Percentiles rank a stretch among this genome's conserved stretches.
phyloP scores from a whole-genome alignment of 2,888 invertebrate species.

The Amphipyra tragopoginis region DNA sequence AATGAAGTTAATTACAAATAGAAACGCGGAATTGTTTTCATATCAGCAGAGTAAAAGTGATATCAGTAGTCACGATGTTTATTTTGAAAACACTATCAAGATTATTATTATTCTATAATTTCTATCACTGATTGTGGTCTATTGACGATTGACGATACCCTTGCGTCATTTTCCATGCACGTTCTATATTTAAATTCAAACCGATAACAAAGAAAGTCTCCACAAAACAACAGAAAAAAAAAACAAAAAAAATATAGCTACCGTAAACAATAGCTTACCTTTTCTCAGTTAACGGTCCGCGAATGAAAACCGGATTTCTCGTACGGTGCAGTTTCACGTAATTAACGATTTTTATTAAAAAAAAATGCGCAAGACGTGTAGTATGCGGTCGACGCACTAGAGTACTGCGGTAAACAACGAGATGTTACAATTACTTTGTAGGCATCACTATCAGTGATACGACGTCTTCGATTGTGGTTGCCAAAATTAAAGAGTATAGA shows the following conservation, averaged over 20 bases:
- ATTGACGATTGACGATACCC: slow-evolving; percentile 26
- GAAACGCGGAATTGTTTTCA: slow-evolving; percentile 6
- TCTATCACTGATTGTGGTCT: slow-evolving; percentile 15
- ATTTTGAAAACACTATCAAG: slow-evolving; percentile 25
- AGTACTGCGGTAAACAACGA: slow-evolving; percentile 55
- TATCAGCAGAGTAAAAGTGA: slow-evolving; percentile 20
- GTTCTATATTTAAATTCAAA: slow-evolving; percentile 36
- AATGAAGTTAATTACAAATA: slow-evolving; percentile 8
- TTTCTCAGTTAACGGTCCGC: slow-evolving; percentile 45
- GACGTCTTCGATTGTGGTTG: slow-evolving; percentile 41
- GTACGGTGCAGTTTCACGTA: slow-evolving; percentile 52
- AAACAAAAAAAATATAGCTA: not conserved
- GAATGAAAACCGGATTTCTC: slow-evolving; percentile 58
- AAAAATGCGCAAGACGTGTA: slow-evolving; percentile 55
- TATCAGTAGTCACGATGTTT: slow-evolving; percentile 26
- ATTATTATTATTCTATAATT: slow-evolving; percentile 24
- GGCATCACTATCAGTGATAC: slow-evolving; percentile 48
- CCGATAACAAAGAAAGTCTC: slow-evolving; percentile 16
- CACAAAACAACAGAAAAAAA: not conserved
- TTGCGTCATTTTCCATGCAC: slow-evolving; percentile 17
- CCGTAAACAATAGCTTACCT: slow-evolving; percentile 38
- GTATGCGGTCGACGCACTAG: slow-evolving; percentile 56
- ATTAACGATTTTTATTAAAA: slow-evolving; percentile 42
- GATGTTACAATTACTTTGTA: slow-evolving; percentile 46
- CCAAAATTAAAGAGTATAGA: slow-evolving; percentile 30